Evolutionary conservation across 2,888 invertebrate genomes (phyloP).

Genomic region (Clistopyga incitator): DNA sequence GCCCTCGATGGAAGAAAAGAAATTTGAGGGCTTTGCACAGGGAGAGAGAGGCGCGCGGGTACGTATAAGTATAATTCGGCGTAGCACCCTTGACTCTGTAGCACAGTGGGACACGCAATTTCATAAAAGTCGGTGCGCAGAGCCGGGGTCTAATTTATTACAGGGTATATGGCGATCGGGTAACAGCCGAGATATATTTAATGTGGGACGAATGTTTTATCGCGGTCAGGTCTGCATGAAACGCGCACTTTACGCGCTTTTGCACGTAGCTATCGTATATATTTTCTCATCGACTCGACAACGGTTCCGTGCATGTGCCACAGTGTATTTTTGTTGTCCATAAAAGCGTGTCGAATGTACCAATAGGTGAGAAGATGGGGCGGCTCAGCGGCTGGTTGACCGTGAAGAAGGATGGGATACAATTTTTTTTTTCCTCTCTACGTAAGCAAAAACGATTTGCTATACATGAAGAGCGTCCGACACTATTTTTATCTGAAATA

Average conservation of each 20-base stretch:
- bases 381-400: background rate
- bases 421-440: no score
- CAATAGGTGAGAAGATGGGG: background rate
- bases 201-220: background rate
- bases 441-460: no score
- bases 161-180: background rate
- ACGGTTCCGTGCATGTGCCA: background rate
- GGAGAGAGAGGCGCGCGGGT: background rate
- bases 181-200: slow-evolving; percentile 10
- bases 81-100: background rate
- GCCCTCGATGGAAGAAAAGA: background rate
- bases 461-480: no score
- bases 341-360: background rate
- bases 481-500: no score
- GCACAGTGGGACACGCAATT: slow-evolving; percentile 3
- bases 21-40: background rate
- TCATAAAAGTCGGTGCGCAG: background rate
- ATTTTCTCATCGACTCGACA: background rate
- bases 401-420: no score
- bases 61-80: background rate
- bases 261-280: background rate
- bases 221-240: background rate
- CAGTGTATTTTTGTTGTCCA: background rate
- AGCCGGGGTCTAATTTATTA: background rate
- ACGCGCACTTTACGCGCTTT: background rate